Base-by-base conservation (phyloP, 2,888 invertebrate species). In the Gnatocerus cornutus region DNA sequence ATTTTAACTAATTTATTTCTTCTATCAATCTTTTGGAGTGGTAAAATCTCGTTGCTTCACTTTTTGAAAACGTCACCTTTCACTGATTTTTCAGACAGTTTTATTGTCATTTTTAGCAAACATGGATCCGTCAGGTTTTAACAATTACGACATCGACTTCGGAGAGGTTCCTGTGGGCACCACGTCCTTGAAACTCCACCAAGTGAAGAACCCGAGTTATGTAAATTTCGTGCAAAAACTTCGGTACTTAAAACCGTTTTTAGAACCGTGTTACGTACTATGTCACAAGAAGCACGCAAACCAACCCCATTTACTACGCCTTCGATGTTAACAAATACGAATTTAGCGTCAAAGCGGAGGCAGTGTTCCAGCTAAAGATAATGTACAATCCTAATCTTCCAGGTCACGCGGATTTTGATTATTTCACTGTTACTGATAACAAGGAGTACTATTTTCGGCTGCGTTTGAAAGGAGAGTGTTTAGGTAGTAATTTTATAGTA, bases 291-390 rank as follows among this genome's bases (percentile, higher is more conserved):
- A 52, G 30, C 59, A 37, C 21, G 2, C 2, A 58, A 7, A 65
- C 52, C 6, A 65, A 53, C 39, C 65, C 69, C 7, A 64, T 50
- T 16, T 69, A 65, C 30, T 39, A 62, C 29, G 67, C 63, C 7
- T 71, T 67, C 16, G 67, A 71, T 52, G 39, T 67, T 9, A 64
- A 56, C 29, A 62, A 71, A 30, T 67, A 71, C 43, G 67, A 71
- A 16, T 12, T 30, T 3, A 14, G 21, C 14, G n/a, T 56, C 1
- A 14, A 37, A 5, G 33, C 52, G 10, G 46, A 46, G 3, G 16
- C 29, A 21, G 53, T 55, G 39, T 56, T 43, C 12, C 8, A 13
- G 0, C 21, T 71, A 10, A 55, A 58, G 39, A 39, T 71, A n/a
- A 63, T 7, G 5, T 71, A 58, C 33, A 30, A 29, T 10, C 67